These are phyloP conservation scores for Takifugu ocellatus DNA, from an alignment of 2,797 vertebrate species.

Conservation along the genomic window DNA sequence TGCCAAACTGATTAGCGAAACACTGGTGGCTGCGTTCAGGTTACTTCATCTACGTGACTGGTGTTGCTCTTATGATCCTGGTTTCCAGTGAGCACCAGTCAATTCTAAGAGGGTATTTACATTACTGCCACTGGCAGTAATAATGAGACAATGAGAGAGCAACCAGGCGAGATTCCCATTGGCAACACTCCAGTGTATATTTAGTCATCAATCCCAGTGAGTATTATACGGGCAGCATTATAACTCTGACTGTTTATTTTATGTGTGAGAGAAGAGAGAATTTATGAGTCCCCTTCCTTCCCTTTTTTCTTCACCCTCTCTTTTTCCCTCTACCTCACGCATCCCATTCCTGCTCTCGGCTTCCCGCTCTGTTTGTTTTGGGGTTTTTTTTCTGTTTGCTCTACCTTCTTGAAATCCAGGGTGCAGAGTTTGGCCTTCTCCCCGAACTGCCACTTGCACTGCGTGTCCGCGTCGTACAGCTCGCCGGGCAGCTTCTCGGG, in stretches of 20 bases:
- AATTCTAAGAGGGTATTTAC: slow-evolving; percentile 18
- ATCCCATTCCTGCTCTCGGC: slow-evolving; percentile 19
- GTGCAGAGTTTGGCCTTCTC: slow-evolving; percentile 90
- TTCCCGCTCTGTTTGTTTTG: slow-evolving; percentile 9
- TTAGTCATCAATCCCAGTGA: slow-evolving; percentile 64
- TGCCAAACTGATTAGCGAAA: no score
- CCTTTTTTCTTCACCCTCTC: slow-evolving; percentile 34
- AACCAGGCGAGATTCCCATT: slow-evolving; percentile 68
- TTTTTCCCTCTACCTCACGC: slow-evolving; percentile 14
- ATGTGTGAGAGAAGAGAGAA: slow-evolving; percentile 18
- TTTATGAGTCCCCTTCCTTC: slow-evolving; percentile 26
- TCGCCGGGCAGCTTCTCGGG: slow-evolving; percentile 87
- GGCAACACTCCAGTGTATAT: slow-evolving; percentile 70
- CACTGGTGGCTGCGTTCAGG: no score
- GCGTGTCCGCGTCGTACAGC: slow-evolving; percentile 86
- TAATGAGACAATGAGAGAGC: slow-evolving; percentile 60
- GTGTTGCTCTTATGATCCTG: neutral
- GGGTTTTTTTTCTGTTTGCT: no score
- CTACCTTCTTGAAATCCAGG: slow-evolving; percentile 88
- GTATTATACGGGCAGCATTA: slow-evolving; percentile 43
- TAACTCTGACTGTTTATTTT: slow-evolving; percentile 42
- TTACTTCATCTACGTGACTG: no score
- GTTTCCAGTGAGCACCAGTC: neutral
- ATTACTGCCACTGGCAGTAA: slow-evolving; percentile 36
- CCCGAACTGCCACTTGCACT: slow-evolving; percentile 95